These are phyloP conservation scores for Grapholita molesta DNA, from an alignment of 1,140 invertebrate genomes.

Conservation along the genomic window DNA sequence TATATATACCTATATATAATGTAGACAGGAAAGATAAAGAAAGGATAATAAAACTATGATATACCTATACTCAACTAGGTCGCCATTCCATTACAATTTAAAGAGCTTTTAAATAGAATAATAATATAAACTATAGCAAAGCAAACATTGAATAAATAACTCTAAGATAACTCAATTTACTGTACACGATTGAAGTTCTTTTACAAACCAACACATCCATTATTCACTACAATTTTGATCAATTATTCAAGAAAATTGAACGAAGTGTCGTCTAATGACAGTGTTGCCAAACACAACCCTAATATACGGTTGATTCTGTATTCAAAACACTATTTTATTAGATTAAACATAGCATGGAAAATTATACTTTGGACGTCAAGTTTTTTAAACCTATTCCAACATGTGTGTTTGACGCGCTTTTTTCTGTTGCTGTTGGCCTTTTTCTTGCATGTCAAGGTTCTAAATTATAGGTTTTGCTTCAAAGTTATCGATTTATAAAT, in stretches of 20 bases:
- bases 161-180: too few species aligned
- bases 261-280: neutral
- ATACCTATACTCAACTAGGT: too few species aligned
- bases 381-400: neutral
- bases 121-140: too few species aligned
- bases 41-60: too few species aligned
- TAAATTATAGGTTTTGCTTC: neutral
- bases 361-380: neutral
- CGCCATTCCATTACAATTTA: too few species aligned
- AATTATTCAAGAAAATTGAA: neutral
- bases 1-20: too few species aligned
- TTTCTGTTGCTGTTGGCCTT: neutral
- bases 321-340: conserved; percentile 8
- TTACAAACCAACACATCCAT: neutral
- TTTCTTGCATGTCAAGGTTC: neutral
- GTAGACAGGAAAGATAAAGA: too few species aligned
- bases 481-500: neutral
- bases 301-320: neutral
- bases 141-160: too few species aligned
- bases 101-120: too few species aligned
- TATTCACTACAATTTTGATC: neutral
- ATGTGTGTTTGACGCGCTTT: neutral
- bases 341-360: neutral
- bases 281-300: neutral
- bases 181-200: neutral